Evolutionary conservation across 2,797 vertebrate species (phyloP), one percentile per base, ranked within the genome.

Genomic region (Epinephelus coioides): DNA sequence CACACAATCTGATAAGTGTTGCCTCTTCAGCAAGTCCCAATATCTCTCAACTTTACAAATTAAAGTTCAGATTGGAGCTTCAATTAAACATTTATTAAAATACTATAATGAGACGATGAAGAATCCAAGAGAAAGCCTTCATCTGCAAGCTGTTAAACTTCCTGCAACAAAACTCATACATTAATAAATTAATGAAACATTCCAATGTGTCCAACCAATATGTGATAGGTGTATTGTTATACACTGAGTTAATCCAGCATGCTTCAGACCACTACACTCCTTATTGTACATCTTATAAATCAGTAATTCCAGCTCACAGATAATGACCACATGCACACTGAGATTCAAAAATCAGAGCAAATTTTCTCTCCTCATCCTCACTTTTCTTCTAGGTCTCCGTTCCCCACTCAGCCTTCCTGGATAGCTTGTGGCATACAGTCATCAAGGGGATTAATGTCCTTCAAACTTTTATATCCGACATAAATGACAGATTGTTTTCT

Each of bases 401-500:
- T 64, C 21, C 23, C 61, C 79, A 44, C 83, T 63, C 69, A 76
- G 68, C 55, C 63, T 18, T 30, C 27, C 23, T 50, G 70, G 46
- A 63, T 44, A 23, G 65, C 76, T 79, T 78, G 76, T 78, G 69
- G 71, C 66, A 25, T 27, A 47, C 65, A 79, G 78, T 88, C 81
- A 89, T 82, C 71, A 85, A 73, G 80, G 11, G 69, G 80, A 86
- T 89, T 90, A 86, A 90, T 86, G 82, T 81, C 77, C 75, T 84
- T 88, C 82, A 86, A 85, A 86, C 81, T 88, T 85, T 86, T 53
- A 81, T 85, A 84, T 84, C 78, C 23, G 40, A 73, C 76, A 69
- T 75, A 81, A 88, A 82, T 80, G 87, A 86, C 83, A 67, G 78
- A 82, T 82, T 83, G 81, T 90, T 86, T 90, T 85, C 84, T 85